Evolutionary conservation across 1,140 invertebrate genomes (phyloP).

Genomic region (Leptoteleia sp.): DNA sequence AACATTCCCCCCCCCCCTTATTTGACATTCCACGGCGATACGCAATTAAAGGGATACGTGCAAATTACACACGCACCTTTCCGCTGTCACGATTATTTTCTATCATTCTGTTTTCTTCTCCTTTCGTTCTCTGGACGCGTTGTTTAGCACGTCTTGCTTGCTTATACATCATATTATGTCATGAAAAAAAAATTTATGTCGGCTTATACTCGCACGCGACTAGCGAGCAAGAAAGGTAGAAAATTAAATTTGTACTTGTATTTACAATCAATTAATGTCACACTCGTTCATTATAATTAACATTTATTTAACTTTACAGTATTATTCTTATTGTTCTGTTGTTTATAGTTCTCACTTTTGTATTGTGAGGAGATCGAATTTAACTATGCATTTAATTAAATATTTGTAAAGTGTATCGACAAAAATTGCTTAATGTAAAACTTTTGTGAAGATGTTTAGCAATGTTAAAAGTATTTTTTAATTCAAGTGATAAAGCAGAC

Average conservation of each 20-base stretch:
- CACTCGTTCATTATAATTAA: conserved; percentile 1
- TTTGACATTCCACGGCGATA: conserved; percentile 50
- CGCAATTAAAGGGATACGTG: conserved; percentile 74
- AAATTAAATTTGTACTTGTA: conserved; percentile 5
- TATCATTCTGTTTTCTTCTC: conserved; percentile 36
- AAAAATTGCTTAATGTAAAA: no score
- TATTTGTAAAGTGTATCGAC: no score
- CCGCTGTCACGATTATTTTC: conserved; percentile 26
- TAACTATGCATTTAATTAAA: no score
- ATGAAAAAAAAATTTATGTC: conserved; percentile 31
- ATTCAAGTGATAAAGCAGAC: conserved; percentile 19
- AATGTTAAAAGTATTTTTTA: background rate
- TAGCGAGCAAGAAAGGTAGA: background rate
- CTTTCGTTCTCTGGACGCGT: conserved; percentile 33
- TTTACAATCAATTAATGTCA: conserved; percentile 32
- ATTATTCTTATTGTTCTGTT: no score
- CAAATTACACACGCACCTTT: conserved; percentile 70
- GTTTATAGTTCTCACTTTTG: no score
- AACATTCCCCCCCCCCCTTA: conserved; percentile 27
- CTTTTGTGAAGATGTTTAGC: no score
- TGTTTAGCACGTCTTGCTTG: conserved; percentile 36
- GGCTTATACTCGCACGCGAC: conserved; percentile 23
- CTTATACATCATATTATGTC: conserved; percentile 36
- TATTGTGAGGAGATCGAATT: no score
- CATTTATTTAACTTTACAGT: no score